Conservation (phyloP, 1,140 invertebrate species). For the Dinothrombium tinctorium region DNA sequence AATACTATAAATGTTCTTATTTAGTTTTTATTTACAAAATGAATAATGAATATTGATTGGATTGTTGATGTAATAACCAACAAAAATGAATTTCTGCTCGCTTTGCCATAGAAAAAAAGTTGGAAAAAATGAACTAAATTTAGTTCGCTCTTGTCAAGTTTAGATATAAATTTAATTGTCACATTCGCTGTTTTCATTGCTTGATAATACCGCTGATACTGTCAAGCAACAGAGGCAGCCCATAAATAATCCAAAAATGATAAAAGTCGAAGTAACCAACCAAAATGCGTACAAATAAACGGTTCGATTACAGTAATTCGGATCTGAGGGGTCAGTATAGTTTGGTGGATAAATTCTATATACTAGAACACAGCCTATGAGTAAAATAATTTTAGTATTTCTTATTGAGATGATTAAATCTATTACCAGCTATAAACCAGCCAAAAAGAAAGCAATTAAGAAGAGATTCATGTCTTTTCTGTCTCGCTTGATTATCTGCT, state of each 20-base stretch:
- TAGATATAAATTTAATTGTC: too few species aligned
- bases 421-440: slow-evolving; percentile 42
- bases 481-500: slow-evolving; percentile 28
- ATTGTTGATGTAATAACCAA: too few species aligned
- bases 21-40: too few species aligned
- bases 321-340: slow-evolving; percentile 36
- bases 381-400: neutral
- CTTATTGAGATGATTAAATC: neutral
- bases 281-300: slow-evolving; percentile 51
- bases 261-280: slow-evolving; percentile 35
- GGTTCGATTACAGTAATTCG: slow-evolving; percentile 42
- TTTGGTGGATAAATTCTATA: slow-evolving; percentile 45
- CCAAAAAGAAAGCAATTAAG: slow-evolving; percentile 39
- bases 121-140: too few species aligned
- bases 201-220: slow-evolving; percentile 23
- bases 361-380: slow-evolving; percentile 40
- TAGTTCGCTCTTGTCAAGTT: too few species aligned
- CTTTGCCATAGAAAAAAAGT: too few species aligned
- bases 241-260: slow-evolving; percentile 28
- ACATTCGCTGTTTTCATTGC: too few species aligned
- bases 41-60: too few species aligned
- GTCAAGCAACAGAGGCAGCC: slow-evolving; percentile 31
- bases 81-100: too few species aligned
- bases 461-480: slow-evolving; percentile 31
- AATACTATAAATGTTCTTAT: too few species aligned